Conservation (phyloP, 2,113 vertebrate species). For the Coregonus clupeaformis region DNA sequence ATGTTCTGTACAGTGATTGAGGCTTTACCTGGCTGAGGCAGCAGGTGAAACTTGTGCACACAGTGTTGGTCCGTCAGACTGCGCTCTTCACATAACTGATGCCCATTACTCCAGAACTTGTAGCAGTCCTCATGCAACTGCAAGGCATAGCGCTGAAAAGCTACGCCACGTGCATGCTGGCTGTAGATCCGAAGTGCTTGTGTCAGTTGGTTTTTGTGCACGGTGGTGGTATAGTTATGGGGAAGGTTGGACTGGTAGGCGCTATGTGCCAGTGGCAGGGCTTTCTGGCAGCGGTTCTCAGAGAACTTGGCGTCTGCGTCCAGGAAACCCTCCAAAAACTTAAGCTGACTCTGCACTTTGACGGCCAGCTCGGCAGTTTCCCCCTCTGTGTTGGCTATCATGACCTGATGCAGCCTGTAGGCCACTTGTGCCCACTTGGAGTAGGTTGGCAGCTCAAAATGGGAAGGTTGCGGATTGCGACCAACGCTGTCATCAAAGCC, state of each 20-base stretch:
- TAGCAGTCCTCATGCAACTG: conserved; percentile 97
- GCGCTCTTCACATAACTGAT: conserved; percentile 95
- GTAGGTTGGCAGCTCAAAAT: conserved; percentile 94
- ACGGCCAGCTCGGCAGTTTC: conserved; percentile 79
- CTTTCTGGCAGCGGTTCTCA: conserved; percentile 96
- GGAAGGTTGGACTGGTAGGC: conserved; percentile 97
- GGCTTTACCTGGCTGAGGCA: conserved; percentile 87
- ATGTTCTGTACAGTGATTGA: neutral
- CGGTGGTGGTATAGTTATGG: conserved; percentile 96
- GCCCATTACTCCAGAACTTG: conserved; percentile 98
- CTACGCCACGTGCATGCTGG: conserved; percentile 92
- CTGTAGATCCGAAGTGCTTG: conserved; percentile 93
- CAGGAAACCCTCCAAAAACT: conserved; percentile 91
- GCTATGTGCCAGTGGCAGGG: conserved; percentile 93
- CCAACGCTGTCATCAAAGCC: conserved; percentile 98
- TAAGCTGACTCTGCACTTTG: conserved; percentile 90
- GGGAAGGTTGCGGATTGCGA: conserved; percentile 94
- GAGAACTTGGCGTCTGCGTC: conserved; percentile 98
- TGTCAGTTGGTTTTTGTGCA: conserved; percentile 95
- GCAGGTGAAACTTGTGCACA: conserved; percentile 95
- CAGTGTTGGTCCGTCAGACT: conserved; percentile 97
- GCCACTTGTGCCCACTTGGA: conserved; percentile 90
- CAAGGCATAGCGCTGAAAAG: conserved; percentile 94
- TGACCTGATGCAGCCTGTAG: conserved; percentile 84
- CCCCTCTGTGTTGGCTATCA: conserved; percentile 83